These are phyloP conservation scores for Xenopus petersii DNA, from an alignment of 2,797 vertebrate species.

Conservation along the genomic window DNA sequence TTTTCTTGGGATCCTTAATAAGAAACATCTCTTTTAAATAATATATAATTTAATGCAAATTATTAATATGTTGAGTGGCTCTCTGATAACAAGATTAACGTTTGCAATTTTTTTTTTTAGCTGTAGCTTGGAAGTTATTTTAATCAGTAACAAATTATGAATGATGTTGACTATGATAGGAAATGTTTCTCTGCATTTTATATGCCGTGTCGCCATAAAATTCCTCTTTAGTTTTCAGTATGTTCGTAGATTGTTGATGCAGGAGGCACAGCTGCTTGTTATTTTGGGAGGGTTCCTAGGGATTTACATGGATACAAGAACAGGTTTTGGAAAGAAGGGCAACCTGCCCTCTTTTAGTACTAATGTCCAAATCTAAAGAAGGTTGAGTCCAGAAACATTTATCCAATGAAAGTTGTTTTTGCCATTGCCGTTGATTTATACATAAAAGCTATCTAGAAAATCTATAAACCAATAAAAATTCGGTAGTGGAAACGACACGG, in stretches of 20 bases:
- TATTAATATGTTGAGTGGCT: conserved; percentile 15
- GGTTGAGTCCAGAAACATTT: no score
- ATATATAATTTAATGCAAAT: conserved; percentile 20
- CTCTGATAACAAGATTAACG: conserved; percentile 3
- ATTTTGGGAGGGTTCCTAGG: conserved; percentile 5
- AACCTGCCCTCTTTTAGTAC: conserved; percentile 16
- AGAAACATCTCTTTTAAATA: background rate
- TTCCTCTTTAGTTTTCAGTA: background rate
- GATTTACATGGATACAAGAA: background rate
- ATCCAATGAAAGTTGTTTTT: no score
- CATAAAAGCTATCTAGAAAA: no score
- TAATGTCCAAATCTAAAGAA: no score
- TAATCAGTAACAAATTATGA: conserved; percentile 6
- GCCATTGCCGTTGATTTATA: no score
- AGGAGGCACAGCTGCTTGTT: conserved; percentile 28
- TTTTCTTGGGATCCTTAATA: background rate
- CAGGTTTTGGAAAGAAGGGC: conserved; percentile 7
- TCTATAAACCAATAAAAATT: no score
- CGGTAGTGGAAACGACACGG: no score
- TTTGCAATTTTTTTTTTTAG: conserved; percentile 6
- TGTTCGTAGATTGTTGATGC: conserved; percentile 12
- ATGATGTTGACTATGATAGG: background rate
- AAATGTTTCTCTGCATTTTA: conserved; percentile 7
- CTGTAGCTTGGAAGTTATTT: background rate
- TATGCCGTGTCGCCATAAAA: background rate